A percentile compares a stretch with the other conserved stretches of the same genome.
Conservation (phyloP, 2,113 vertebrate species). For the Zosterops borbonicus region DNA sequence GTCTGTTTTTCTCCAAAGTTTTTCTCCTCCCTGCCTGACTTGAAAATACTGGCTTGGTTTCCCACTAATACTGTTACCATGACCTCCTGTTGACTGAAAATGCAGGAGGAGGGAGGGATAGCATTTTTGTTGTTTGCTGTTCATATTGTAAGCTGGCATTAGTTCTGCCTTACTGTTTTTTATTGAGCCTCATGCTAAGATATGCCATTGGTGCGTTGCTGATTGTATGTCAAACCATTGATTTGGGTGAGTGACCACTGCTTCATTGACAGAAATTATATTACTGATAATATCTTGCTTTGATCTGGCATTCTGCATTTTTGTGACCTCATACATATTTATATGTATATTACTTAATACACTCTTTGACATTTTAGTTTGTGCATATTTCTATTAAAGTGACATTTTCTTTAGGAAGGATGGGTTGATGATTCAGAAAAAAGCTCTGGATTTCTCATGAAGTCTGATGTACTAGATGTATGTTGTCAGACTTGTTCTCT, state of each 20-base stretch:
- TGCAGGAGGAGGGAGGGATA: not conserved
- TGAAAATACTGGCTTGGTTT: not conserved
- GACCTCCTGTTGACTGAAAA: not conserved
- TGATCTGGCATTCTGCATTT: not conserved
- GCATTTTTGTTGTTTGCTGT: not conserved
- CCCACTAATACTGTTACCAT: not conserved
- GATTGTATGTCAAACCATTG: not conserved
- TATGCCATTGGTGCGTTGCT: not conserved
- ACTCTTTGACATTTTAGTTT: not conserved
- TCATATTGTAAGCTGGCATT: not conserved
- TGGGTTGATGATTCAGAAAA: not conserved
- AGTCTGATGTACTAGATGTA: not conserved
- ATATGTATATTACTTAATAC: not conserved
- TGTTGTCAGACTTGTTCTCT: slow-evolving; percentile 3
- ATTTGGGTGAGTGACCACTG: not conserved
- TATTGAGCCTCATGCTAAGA: not conserved
- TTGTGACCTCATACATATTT: not conserved
- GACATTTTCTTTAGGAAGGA: not conserved
- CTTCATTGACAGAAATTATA: not conserved
- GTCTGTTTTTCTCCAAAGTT: not conserved
- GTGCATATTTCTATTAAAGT: not conserved
- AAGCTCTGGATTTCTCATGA: not conserved
- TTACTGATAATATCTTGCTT: not conserved
- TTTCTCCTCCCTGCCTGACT: not conserved
- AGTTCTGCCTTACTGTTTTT: not conserved